Evolutionary conservation across 2,888 invertebrate genomes (phyloP).

Genomic region (Tetranychus piercei): DNA sequence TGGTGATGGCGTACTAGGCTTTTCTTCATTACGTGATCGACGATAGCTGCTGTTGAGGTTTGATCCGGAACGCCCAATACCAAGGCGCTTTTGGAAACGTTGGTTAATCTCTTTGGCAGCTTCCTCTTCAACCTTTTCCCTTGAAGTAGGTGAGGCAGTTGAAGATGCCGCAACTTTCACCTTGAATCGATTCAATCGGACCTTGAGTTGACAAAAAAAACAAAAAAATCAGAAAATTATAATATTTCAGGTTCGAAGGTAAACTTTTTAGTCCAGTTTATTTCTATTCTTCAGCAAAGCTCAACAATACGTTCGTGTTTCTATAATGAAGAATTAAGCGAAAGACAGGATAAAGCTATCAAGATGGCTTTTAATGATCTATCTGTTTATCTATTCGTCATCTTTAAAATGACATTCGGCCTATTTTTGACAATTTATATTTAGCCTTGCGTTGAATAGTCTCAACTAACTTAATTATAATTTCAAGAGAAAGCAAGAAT

Average conservation of each 20-base stretch:
- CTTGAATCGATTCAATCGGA: slow-evolving; percentile 28
- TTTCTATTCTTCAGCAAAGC: no score
- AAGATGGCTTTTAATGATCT: no score
- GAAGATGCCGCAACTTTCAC: slow-evolving; percentile 25
- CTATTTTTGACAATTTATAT: no score
- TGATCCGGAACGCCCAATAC: not conserved
- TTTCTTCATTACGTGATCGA: slow-evolving; percentile 12
- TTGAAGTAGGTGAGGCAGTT: slow-evolving; percentile 4
- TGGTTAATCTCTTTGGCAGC: slow-evolving; percentile 21
- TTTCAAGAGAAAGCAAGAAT: not conserved
- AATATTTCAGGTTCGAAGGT: slow-evolving; percentile 1
- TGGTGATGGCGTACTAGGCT: slow-evolving; percentile 7
- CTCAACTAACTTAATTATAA: not conserved
- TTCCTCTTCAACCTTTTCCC: slow-evolving; percentile 22
- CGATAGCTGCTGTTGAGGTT: not conserved
- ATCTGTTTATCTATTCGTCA: no score
- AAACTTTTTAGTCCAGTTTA: no score
- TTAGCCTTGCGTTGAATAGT: no score
- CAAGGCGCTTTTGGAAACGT: slow-evolving; percentile 12
- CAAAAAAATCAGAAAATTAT: not conserved
- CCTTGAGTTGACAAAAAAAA: slow-evolving; percentile 19
- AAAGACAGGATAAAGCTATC: no score
- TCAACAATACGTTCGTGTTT: no score
- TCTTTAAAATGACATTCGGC: no score
- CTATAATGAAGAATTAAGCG: no score